phyloP scores from a whole-genome alignment of 2,797 vertebrate genomes.

The Pseudochirops cupreus region DNA sequence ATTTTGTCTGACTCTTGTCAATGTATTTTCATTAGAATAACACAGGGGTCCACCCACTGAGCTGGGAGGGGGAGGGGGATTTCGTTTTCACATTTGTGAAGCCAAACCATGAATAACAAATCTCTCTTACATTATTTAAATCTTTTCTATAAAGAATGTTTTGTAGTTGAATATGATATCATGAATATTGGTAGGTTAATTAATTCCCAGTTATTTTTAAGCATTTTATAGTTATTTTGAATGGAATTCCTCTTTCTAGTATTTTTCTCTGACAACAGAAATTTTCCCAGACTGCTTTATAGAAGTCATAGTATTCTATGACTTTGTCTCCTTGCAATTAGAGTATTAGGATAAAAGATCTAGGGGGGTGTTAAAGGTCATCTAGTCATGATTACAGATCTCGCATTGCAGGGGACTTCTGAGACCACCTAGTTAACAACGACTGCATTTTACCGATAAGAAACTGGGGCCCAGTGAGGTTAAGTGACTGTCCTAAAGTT shows the following conservation, averaged over 20 bases:
- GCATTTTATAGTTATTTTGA: not conserved
- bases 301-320: not conserved
- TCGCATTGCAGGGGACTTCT: not conserved
- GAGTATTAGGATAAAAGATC: not conserved
- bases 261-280: not conserved
- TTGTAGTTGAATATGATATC: not conserved
- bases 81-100: not conserved
- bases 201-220: not conserved
- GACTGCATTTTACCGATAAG: not conserved
- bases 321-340: not conserved
- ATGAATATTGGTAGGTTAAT: not conserved
- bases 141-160: not conserved
- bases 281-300: not conserved
- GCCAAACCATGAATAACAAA: not conserved
- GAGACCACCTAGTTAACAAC: not conserved
- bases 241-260: not conserved
- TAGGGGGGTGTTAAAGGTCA: not conserved
- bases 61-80: not conserved
- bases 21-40: not conserved
- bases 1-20: not conserved
- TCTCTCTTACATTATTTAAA: not conserved
- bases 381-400: not conserved
- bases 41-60: not conserved
- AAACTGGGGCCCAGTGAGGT: not conserved
- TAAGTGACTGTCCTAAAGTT: not conserved